phyloP scores from a whole-genome alignment of 2,113 vertebrate genomes.

The Halichoeres trimaculatus region DNA sequence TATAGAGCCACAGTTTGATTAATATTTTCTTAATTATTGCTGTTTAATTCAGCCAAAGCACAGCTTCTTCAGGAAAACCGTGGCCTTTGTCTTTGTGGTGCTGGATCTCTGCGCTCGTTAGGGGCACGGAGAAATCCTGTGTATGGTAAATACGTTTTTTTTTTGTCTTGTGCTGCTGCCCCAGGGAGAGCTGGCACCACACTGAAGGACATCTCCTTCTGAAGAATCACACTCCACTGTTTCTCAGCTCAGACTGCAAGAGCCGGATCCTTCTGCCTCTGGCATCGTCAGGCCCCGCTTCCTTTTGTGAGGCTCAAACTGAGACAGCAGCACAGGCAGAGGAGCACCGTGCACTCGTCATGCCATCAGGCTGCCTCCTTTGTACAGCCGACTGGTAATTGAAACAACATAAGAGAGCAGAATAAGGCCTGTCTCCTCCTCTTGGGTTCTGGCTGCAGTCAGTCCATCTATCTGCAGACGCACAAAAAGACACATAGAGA shows the following conservation, averaged over 20 bases:
- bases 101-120: constrained; percentile 76
- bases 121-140: constrained; percentile 68
- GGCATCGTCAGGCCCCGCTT: constrained; percentile 80
- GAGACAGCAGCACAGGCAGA: constrained; percentile 75
- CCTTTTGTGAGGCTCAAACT: constrained; percentile 83
- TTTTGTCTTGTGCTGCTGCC: constrained; percentile 64
- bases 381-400: constrained; percentile 72
- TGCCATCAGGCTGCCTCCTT: constrained; percentile 75
- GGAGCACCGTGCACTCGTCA: constrained; percentile 68
- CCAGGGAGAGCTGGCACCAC: constrained; percentile 69
- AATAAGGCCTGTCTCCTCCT: constrained; percentile 73
- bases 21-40: constrained; percentile 85
- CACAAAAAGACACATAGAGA: constrained; percentile 49
- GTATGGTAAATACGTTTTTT: constrained; percentile 78
- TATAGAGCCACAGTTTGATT: constrained; percentile 72
- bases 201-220: constrained; percentile 81
- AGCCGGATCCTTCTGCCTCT: constrained; percentile 75
- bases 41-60: constrained; percentile 77
- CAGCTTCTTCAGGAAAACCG: constrained; percentile 49
- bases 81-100: constrained; percentile 70
- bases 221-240: constrained; percentile 62
- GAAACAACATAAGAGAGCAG: constrained; percentile 72
- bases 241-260: constrained; percentile 64
- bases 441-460: constrained; percentile 67
- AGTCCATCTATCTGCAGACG: constrained; percentile 64